Conservation (phyloP, 2,888 invertebrate species). For the Hermaeophaga mercurialis region DNA sequence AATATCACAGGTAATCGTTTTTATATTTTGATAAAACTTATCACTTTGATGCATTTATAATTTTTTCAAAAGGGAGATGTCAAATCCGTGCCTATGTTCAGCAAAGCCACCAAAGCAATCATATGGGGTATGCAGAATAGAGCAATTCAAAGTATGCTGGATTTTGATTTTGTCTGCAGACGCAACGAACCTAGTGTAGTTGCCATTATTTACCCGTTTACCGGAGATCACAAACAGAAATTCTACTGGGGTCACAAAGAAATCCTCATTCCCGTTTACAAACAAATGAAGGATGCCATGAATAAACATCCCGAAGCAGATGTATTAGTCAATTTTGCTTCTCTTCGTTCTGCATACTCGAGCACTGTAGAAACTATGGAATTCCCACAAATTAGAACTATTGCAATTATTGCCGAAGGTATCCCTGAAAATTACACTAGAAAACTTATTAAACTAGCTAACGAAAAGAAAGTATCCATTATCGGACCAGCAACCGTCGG, state of each 20-base stretch:
- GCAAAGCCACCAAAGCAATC: slow-evolving; percentile 85
- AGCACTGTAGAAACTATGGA: slow-evolving; percentile 93
- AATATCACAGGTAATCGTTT: slow-evolving; percentile 35
- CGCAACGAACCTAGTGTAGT: slow-evolving; percentile 89
- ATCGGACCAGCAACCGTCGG: slow-evolving; percentile 88
- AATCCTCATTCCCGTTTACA: slow-evolving; percentile 90
- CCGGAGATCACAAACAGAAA: slow-evolving; percentile 98
- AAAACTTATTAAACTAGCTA: slow-evolving; percentile 84
- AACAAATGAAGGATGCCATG: slow-evolving; percentile 96
- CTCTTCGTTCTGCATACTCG: slow-evolving; percentile 95
- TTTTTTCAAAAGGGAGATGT: slow-evolving; percentile 42
- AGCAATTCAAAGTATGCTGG: slow-evolving; percentile 95
- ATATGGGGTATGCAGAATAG: slow-evolving; percentile 99
- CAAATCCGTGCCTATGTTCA: slow-evolving; percentile 67
- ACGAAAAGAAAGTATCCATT: slow-evolving; percentile 67
- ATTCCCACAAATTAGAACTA: slow-evolving; percentile 91
- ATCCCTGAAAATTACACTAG: slow-evolving; percentile 99
- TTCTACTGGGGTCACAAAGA: slow-evolving; percentile 99
- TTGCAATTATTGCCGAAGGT: slow-evolving; percentile 99
- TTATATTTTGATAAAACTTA: slow-evolving; percentile 6
- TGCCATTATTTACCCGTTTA: slow-evolving; percentile 97
- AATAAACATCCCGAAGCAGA: slow-evolving; percentile 92
- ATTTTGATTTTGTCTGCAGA: slow-evolving; percentile 94
- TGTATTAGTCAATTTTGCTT: slow-evolving; percentile 96
- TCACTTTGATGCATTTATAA: slow-evolving; percentile 28